A percentile compares a stretch with the other conserved stretches of the same genome.
Conservation (phyloP, 2,888 invertebrate genomes). For the Sepiola atlantica region DNA sequence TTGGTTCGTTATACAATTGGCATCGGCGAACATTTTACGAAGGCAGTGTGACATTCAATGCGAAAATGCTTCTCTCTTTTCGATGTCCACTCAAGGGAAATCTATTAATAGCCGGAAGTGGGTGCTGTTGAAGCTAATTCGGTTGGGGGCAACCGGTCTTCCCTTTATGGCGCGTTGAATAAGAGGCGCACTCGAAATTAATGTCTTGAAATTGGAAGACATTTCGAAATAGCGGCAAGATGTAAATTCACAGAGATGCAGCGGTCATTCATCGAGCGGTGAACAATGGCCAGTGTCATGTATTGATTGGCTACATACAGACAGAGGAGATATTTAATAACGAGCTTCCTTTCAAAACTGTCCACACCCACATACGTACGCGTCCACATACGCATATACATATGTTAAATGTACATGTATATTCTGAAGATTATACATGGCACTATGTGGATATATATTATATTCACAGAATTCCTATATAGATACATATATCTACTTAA, state of each 20-base stretch:
- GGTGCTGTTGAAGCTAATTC: conserved; percentile 32
- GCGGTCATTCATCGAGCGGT: neutral
- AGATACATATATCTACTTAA: no score
- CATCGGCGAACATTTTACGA: neutral
- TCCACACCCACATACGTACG: neutral
- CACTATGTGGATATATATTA: no score
- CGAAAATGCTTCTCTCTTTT: neutral
- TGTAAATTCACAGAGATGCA: neutral
- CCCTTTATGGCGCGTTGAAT: neutral
- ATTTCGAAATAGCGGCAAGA: conserved; percentile 12
- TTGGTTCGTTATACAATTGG: neutral
- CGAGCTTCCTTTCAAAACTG: neutral
- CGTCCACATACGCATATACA: neutral
- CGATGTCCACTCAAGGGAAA: conserved; percentile 32
- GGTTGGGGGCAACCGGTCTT: neutral
- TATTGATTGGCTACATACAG: neutral
- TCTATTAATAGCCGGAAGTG: conserved; percentile 32
- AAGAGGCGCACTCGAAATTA: neutral
- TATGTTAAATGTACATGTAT: neutral
- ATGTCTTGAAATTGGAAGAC: conserved; percentile 32
- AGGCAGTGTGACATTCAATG: conserved; percentile 12
- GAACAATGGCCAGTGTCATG: conserved; percentile 20
- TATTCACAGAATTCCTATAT: no score
- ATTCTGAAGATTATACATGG: no score
- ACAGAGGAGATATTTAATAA: neutral